Percentiles rank a stretch among this genome's conserved stretches.
phyloP scores from a whole-genome alignment of 2,888 invertebrate genomes.

The Ophraella communa region DNA sequence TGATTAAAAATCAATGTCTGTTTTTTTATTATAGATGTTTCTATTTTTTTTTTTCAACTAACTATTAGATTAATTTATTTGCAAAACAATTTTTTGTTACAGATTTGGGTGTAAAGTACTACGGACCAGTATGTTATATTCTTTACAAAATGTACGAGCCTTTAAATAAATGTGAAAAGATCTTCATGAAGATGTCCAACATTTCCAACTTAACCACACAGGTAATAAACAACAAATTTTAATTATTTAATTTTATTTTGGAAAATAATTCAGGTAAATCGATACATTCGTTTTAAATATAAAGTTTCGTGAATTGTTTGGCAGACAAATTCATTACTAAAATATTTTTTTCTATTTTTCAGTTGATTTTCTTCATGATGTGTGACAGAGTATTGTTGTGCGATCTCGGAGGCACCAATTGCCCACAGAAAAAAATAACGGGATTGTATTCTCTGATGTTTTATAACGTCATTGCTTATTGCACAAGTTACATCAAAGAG shows the following conservation, averaged over 20 bases:
- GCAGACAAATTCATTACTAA: too few species aligned
- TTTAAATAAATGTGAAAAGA: slow-evolving; percentile 69
- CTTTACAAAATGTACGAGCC: slow-evolving; percentile 65
- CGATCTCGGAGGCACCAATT: slow-evolving; percentile 59
- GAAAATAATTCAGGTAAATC: too few species aligned
- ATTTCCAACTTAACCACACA: slow-evolving; percentile 74
- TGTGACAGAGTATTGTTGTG: slow-evolving; percentile 71
- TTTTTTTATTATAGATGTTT: too few species aligned
- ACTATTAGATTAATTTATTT: not conserved
- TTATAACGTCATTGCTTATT: slow-evolving; percentile 82
- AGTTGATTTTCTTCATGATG: slow-evolving; percentile 76
- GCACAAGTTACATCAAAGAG: slow-evolving; percentile 76
- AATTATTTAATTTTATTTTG: too few species aligned
- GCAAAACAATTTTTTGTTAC: slow-evolving; percentile 46
- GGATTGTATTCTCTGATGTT: slow-evolving; percentile 81
- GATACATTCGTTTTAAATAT: too few species aligned
- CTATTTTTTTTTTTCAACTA: not conserved
- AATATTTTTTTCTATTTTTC: slow-evolving; percentile 50
- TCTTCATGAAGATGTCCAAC: slow-evolving; percentile 74
- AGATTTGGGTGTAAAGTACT: slow-evolving; percentile 54
- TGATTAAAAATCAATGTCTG: too few species aligned
- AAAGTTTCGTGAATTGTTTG: too few species aligned
- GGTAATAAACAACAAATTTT: slow-evolving; percentile 60
- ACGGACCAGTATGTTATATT: slow-evolving; percentile 60
- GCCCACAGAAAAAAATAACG: slow-evolving; percentile 63